These are phyloP conservation scores for Seira musarum DNA, from an alignment of 2,888 invertebrate genomes.

Conservation along the genomic window DNA sequence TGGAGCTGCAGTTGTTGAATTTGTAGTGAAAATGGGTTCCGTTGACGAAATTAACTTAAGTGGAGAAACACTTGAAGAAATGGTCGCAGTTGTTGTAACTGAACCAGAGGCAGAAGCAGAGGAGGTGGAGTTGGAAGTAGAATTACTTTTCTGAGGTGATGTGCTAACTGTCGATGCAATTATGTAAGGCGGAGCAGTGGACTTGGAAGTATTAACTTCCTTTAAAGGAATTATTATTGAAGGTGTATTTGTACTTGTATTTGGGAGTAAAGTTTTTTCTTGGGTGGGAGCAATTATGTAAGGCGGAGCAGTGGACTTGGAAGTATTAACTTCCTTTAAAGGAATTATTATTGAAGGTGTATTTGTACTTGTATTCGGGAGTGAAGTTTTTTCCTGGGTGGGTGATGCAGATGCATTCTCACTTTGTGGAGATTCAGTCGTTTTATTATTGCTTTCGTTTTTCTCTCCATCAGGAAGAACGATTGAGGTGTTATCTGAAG, in stretches of 20 bases:
- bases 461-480: no score
- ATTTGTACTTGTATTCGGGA: slow-evolving; percentile 15
- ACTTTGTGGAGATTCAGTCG: no score
- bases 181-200: not conserved
- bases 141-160: not conserved
- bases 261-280: not conserved
- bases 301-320: not conserved
- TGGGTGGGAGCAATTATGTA: not conserved
- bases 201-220: slow-evolving; percentile 37
- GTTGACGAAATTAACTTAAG: slow-evolving; percentile 14
- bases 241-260: slow-evolving; percentile 21
- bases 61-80: not conserved
- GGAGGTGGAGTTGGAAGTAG: not conserved
- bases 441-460: no score
- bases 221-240: slow-evolving; percentile 54
- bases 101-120: not conserved
- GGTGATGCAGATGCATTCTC: no score
- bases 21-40: slow-evolving; percentile 43
- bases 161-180: not conserved
- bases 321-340: slow-evolving; percentile 49
- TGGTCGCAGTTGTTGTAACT: not conserved
- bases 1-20: slow-evolving; percentile 18
- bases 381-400: no score
- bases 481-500: not conserved
- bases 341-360: slow-evolving; percentile 46